These are phyloP conservation scores for Ginglymostoma cirratum DNA, from an alignment of 2,113 vertebrate genomes.

Conservation along the genomic window DNA sequence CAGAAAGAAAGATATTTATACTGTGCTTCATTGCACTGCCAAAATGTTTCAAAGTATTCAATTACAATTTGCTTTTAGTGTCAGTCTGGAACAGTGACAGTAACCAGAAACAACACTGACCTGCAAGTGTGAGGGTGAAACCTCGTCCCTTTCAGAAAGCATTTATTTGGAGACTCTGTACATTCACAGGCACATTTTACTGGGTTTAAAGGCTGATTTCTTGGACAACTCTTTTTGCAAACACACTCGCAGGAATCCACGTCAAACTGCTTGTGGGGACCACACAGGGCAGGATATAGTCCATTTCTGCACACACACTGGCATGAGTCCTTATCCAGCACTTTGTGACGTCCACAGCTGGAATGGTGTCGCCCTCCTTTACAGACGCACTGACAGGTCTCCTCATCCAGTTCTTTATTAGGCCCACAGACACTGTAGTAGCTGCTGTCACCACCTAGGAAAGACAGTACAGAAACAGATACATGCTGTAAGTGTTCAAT, in stretches of 20 bases:
- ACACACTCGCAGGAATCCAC: slow-evolving; percentile 78
- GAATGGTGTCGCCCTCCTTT: slow-evolving; percentile 53
- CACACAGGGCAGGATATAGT: slow-evolving; percentile 58
- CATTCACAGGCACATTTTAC: slow-evolving; percentile 84
- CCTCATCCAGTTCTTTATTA: slow-evolving; percentile 80
- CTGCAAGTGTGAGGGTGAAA: slow-evolving; percentile 89
- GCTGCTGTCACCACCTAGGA: slow-evolving; percentile 41
- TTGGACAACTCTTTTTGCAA: slow-evolving; percentile 76
- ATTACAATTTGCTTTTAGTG: not conserved
- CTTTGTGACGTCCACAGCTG: slow-evolving; percentile 71
- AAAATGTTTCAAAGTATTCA: not conserved
- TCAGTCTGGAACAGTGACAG: not conserved
- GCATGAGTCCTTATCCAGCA: slow-evolving; percentile 74
- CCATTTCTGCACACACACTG: slow-evolving; percentile 78
- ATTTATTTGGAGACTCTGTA: slow-evolving; percentile 81
- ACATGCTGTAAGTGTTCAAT: not conserved
- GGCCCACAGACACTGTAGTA: slow-evolving; percentile 72
- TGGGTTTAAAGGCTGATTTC: slow-evolving; percentile 77
- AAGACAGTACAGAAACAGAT: not conserved
- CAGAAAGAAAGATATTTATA: not conserved
- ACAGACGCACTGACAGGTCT: slow-evolving; percentile 86
- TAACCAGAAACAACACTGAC: slow-evolving; percentile 51
- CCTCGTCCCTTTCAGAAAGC: slow-evolving; percentile 81
- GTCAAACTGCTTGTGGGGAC: slow-evolving; percentile 71
- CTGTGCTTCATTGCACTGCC: not conserved